Percentiles rank a stretch among this genome's conserved stretches.
Conservation (phyloP, 30 jellyfish, hydroid and myxozoan species). For the Rhopilema esculentum region DNA sequence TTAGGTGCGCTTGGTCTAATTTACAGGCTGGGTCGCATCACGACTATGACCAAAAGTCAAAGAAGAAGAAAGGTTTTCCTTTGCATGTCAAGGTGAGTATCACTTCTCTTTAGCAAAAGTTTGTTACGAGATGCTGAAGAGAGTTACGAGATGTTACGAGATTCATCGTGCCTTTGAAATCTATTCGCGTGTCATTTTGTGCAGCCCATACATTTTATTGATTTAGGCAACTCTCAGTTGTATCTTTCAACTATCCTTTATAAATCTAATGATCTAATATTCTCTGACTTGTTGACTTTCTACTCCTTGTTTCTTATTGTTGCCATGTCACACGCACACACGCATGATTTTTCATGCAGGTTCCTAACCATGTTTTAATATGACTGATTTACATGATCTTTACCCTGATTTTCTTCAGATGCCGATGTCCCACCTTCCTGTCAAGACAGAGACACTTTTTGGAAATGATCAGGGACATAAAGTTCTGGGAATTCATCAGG, state of each 20-base stretch:
- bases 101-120: neutral
- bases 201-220: no score
- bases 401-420: constrained; percentile 10
- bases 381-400: neutral
- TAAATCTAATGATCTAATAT: no score
- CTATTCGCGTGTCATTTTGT: no score
- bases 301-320: no score
- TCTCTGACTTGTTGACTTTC: no score
- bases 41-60: constrained; percentile 75
- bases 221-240: no score
- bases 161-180: no score
- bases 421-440: constrained; percentile 74
- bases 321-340: no score
- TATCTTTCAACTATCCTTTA: no score
- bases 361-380: neutral
- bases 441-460: constrained; percentile 88
- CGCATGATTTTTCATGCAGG: no score
- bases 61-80: constrained; percentile 77
- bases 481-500: constrained; percentile 78
- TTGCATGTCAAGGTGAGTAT: constrained; percentile 65
- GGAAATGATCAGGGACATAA: constrained; percentile 85
- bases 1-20: neutral
- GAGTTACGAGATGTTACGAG: no score
- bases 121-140: neutral
- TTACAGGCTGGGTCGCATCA: constrained; percentile 59